These are phyloP conservation scores for Cyprinella venusta DNA, from an alignment of 2,797 vertebrate genomes.

Conservation along the genomic window DNA sequence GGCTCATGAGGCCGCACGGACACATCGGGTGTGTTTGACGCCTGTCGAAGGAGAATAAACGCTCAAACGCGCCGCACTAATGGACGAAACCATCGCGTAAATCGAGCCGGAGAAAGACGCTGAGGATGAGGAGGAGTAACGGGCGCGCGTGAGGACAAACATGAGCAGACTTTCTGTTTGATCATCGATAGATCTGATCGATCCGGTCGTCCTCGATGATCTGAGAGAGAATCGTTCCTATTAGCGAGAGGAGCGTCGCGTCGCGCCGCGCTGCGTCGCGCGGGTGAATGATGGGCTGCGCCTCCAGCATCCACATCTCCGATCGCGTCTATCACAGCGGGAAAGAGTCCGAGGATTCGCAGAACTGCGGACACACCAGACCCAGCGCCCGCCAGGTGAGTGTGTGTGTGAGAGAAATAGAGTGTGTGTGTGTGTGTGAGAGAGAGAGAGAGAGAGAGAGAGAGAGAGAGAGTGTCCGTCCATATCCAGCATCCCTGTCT, in stretches of 20 bases:
- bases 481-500: neutral
- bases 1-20: conserved; percentile 65
- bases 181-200: conserved; percentile 9
- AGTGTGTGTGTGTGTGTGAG: neutral
- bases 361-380: conserved; percentile 87
- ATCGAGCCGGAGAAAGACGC: conserved; percentile 7
- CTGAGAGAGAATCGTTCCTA: conserved; percentile 12
- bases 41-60: conserved; percentile 68
- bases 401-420: neutral
- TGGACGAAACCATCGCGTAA: conserved; percentile 61
- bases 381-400: conserved; percentile 84
- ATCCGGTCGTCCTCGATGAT: conserved; percentile 14
- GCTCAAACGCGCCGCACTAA: conserved; percentile 74
- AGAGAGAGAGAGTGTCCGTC: too few relatives aligned
- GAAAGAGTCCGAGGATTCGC: conserved; percentile 92
- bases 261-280: conserved; percentile 77
- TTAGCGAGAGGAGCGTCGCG: conserved; percentile 32
- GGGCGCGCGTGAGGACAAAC: conserved; percentile 7
- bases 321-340: conserved; percentile 90
- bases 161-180: conserved; percentile 13
- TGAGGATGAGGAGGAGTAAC: conserved; percentile 20
- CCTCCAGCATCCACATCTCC: conserved; percentile 96
- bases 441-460: neutral
- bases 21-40: conserved; percentile 66
- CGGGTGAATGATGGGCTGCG: conserved; percentile 95